Conservation (phyloP, 1,140 invertebrate species). For the Cherax quadricarinatus region DNA sequence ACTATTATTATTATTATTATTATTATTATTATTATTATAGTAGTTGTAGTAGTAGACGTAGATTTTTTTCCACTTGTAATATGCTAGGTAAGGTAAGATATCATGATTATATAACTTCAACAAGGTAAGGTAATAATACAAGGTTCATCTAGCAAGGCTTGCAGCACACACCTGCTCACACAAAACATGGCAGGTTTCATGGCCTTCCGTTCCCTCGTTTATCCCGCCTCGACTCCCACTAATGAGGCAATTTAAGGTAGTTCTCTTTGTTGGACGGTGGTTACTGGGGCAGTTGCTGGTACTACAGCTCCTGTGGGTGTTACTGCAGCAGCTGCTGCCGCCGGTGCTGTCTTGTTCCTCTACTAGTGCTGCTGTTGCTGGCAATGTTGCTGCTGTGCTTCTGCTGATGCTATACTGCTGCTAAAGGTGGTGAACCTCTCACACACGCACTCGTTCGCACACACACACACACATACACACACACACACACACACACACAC, state of each 20-base stretch:
- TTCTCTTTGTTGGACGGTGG: not conserved
- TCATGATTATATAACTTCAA: too few relatives aligned
- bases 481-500: not conserved
- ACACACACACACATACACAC: constrained; percentile 2
- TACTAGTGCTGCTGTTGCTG: too few relatives aligned
- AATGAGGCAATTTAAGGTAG: not conserved
- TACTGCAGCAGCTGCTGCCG: too few relatives aligned
- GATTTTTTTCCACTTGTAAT: too few relatives aligned
- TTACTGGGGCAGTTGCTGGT: not conserved
- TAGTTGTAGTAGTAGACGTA: too few relatives aligned
- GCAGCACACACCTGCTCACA: not conserved
- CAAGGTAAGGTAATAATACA: too few relatives aligned
- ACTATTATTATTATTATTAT: too few relatives aligned
- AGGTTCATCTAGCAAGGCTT: too few relatives aligned
- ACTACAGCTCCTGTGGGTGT: too few relatives aligned
- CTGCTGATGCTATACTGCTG: not conserved
- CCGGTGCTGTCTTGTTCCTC: too few relatives aligned
- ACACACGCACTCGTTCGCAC: not conserved
- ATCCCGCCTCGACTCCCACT: not conserved
- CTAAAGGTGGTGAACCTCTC: not conserved
- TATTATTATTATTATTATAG: too few relatives aligned
- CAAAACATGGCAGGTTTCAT: not conserved
- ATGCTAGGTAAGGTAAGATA: too few relatives aligned
- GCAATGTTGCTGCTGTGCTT: not conserved
- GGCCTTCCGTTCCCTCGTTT: not conserved